These are phyloP conservation scores for Atopsyche davidsoni DNA, from an alignment of 1,140 invertebrate species.

Conservation along the genomic window DNA sequence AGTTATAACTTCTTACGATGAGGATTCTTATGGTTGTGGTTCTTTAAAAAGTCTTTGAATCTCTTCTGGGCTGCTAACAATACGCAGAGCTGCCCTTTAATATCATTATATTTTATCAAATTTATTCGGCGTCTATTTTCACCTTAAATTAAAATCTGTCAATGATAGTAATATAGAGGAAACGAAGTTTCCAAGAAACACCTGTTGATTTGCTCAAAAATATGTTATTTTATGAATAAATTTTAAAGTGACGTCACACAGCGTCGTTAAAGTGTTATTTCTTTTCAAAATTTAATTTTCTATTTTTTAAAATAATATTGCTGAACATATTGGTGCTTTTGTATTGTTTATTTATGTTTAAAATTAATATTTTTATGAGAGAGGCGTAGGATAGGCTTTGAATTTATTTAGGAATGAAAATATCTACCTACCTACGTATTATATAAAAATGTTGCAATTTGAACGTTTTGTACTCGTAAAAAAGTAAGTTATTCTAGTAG, in stretches of 20 bases:
- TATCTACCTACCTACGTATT: no score
- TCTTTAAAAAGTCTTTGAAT: conserved; percentile 5
- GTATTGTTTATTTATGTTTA: conserved; percentile 8
- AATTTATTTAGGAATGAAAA: no score
- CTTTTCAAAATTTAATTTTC: no score
- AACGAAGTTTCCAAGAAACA: conserved; percentile 17
- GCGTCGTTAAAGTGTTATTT: conserved; percentile 3
- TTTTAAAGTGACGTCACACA: no score
- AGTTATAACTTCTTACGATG: neutral
- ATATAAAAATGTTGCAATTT: no score
- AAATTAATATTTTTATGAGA: neutral
- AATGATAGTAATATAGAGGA: conserved; percentile 3
- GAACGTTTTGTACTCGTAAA: no score
- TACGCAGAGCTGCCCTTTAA: no score
- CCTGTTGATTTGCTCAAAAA: conserved; percentile 30
- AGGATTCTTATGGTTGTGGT: conserved; percentile 12
- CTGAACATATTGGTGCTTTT: conserved; percentile 28
- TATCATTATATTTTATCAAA: no score
- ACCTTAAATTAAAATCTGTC: neutral
- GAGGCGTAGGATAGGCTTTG: no score
- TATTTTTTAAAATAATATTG: conserved; percentile 12
- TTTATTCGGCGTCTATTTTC: neutral
- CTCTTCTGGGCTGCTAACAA: no score
- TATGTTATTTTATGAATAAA: conserved; percentile 18
- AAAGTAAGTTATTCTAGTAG: no score